phyloP scores from a whole-genome alignment of 2,797 vertebrate species.

The Scyliorhinus canicula region DNA sequence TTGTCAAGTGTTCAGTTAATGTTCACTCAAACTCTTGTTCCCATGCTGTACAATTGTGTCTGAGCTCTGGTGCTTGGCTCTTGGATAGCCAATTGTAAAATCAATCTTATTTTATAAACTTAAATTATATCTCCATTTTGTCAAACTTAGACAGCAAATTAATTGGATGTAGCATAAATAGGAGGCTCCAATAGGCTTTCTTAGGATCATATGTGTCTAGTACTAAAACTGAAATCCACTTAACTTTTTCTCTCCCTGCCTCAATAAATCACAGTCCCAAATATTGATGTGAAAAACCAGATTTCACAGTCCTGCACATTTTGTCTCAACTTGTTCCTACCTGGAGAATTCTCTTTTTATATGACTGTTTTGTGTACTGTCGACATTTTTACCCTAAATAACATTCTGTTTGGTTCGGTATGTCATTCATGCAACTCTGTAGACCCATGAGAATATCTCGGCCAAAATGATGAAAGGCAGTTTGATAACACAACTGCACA shows the following conservation, averaged over 20 bases:
- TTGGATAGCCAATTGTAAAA: neutral
- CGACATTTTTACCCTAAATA: neutral
- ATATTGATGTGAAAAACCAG: neutral
- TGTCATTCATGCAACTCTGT: neutral
- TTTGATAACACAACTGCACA: conserved; percentile 12
- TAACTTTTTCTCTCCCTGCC: neutral
- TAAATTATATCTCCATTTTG: conserved; percentile 12
- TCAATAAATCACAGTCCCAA: neutral
- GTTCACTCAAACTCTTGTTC: neutral
- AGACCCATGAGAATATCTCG: conserved; percentile 4
- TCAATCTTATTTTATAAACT: conserved; percentile 11
- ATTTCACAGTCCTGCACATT: neutral
- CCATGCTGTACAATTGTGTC: neutral
- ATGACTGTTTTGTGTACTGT: neutral
- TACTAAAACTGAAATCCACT: neutral
- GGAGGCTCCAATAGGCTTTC: neutral
- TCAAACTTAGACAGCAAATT: neutral
- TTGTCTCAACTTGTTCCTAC: neutral
- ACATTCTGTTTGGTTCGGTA: neutral
- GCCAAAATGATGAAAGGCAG: conserved; percentile 6
- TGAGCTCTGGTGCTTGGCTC: neutral
- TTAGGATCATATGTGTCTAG: neutral
- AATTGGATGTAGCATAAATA: neutral
- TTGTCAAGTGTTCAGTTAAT: neutral
- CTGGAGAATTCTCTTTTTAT: neutral